Base-by-base conservation (phyloP, 64 coral and sea anemone species). In the Stichodactyla mertensii region DNA sequence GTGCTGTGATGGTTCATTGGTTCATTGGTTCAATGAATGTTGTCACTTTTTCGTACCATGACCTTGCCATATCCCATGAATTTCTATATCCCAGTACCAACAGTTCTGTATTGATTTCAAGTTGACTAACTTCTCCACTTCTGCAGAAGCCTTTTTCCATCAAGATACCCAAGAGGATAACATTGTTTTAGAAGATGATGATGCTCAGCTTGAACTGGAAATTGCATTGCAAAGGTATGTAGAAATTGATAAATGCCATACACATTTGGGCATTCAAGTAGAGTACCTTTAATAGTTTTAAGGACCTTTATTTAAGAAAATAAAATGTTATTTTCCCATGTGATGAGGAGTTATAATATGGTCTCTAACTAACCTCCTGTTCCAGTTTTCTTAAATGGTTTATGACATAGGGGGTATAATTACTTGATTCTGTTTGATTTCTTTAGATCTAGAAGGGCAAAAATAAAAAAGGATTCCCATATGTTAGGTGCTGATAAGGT, bases 131-230 rank as follows among this genome's bases (percentile, higher is more conserved):
- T 61, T 57, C 23, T 54, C 52, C 82, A 14, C 19, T 57, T 56
- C 54, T 71, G 16, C 18, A 90, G 88, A 85, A 90, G 19, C 18
- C 53, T 81, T 53, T 81, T 81, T 54, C 78, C 52, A 54, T 53
- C 51, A 52, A 55, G 51, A 16, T 9, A 81, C 52, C 16, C 83
- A 85, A 85, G 80, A 82, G 13, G 79, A 89, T 45, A 55, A 93
- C 53, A 58, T 23, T 1, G 57, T 87, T 85, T 31, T 86, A 64
- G 92, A 93, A 81, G 92, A 93, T 60, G 92, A 93, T n/a, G 92
- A 93, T 6, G 92, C 87, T 61, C 92, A 93, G 54, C 61, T 93
- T 6, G 92, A 93, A 18, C 71, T 93, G 1, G 86, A 93, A 51
- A 54, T 93, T 13, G 92, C 92, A 86, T 54, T 93, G 16, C 16